Percentiles rank a stretch among this genome's conserved stretches.
These are phyloP conservation scores for Drosophila orosa DNA, from an alignment of 1,140 invertebrate species.

Conservation along the genomic window DNA sequence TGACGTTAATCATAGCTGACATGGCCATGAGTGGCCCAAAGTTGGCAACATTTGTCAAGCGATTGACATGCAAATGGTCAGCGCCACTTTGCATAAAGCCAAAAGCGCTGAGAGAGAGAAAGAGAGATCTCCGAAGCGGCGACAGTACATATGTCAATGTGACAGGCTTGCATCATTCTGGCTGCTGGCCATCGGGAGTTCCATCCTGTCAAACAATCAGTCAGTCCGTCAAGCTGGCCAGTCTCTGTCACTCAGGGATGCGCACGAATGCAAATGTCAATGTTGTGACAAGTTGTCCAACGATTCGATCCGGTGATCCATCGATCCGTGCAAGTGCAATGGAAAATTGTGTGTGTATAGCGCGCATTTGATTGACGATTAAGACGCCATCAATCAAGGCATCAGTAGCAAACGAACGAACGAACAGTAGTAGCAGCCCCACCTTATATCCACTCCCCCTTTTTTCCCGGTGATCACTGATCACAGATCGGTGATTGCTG, in stretches of 20 bases:
- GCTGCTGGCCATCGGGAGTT: slow-evolving; percentile 6
- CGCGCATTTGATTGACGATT: slow-evolving; percentile 82
- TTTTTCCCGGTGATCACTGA: slow-evolving; percentile 22
- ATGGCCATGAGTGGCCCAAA: slow-evolving; percentile 73
- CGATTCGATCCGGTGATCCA: slow-evolving; percentile 45
- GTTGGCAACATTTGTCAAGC: slow-evolving; percentile 80
- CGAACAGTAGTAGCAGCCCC: slow-evolving; percentile 49
- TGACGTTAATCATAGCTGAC: slow-evolving; percentile 76
- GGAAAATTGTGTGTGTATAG: slow-evolving; percentile 72
- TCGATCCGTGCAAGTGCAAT: slow-evolving; percentile 58
- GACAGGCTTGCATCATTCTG: slow-evolving; percentile 66
- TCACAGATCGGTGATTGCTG: slow-evolving; percentile 47
- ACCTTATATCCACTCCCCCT: slow-evolving; percentile 18
- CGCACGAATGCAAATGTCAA: slow-evolving; percentile 82
- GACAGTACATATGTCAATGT: slow-evolving; percentile 79
- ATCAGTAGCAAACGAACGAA: slow-evolving; percentile 42
- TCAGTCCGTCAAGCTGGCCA: slow-evolving; percentile 69
- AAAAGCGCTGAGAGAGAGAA: slow-evolving; percentile 19
- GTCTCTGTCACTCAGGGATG: slow-evolving; percentile 74
- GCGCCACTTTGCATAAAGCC: slow-evolving; percentile 70
- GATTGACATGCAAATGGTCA: slow-evolving; percentile 81
- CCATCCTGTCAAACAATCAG: slow-evolving; percentile 76
- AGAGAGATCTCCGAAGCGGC: slow-evolving; percentile 26
- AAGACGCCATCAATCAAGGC: slow-evolving; percentile 83
- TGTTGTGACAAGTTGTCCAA: slow-evolving; percentile 76